Evolutionary conservation across 2,888 invertebrate genomes (phyloP), one percentile per base, ranked within the genome.

Genomic region (Nomada goodeniana): DNA sequence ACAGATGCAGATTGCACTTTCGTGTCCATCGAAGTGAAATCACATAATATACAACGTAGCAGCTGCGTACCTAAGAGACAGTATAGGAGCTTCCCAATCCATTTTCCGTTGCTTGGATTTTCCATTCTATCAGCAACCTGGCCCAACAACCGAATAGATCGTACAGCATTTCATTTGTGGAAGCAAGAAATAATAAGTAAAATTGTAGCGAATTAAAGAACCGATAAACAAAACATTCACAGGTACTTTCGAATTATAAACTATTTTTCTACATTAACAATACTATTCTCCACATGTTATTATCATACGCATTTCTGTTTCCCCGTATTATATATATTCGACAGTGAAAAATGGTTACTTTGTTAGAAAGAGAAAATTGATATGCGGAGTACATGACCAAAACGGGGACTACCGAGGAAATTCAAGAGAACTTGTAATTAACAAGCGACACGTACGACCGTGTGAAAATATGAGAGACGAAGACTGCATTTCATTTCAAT

Each of bases 21-120:
- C 60, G 50, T 63, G 59, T 61, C 47, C 29, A 68, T n/a, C 44
- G 55, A 72, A 75, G 65, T 77, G 63, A 76, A 88, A 88, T 78
- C 80, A 57, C 74, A 76, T 76, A 77, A 80, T 78, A 15, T 64
- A 78, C 57, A 50, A 36, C 59, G 61, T 72, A 64, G 74, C 86
- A 87, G 88, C 88, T 87, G 88, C 77, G 36, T 73, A 74, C 18
- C 60, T 42, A 64, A 13, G 50, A 78, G 67, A 73, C 60, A 59
- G 71, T 50, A 26, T 13, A 44, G 69, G 18, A 80, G 65, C 73
- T 87, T 80, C 78, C 73, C 78, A 83, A 85, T 88, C 60, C 80
- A 77, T 88, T 87, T 87, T 78, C 79, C 86, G 23, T 72, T 73
- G 55, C 59, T 68, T 63, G 60, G 52, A 70, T 86, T 83, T 85